Conservation (phyloP, 1,140 invertebrate species). For the Lepidurus apus region DNA sequence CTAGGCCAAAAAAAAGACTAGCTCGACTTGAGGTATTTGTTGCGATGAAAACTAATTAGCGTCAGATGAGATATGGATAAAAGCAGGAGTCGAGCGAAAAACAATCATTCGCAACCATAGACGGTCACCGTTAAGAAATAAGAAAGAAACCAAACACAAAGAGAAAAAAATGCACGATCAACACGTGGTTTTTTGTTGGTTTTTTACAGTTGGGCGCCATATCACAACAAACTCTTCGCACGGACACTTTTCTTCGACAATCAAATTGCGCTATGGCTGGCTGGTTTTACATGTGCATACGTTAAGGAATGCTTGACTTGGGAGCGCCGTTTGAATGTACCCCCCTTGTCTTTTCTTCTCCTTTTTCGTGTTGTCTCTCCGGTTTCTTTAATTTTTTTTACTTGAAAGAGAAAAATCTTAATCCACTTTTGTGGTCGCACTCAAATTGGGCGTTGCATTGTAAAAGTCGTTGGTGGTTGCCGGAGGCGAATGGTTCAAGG, state of each 20-base stretch:
- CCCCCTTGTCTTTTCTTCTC: too few relatives aligned
- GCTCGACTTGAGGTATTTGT: conserved; percentile 8
- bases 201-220: not conserved
- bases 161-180: not conserved
- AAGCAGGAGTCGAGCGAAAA: not conserved
- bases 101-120: not conserved
- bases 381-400: too few relatives aligned
- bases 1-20: not conserved
- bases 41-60: conserved; percentile 7
- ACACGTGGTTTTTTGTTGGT: not conserved
- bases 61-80: not conserved
- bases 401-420: not conserved
- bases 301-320: conserved; percentile 8
- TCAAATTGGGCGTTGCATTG: conserved; percentile 16
- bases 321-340: not conserved
- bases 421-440: conserved; percentile 6
- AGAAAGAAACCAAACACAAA: not conserved
- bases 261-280: not conserved
- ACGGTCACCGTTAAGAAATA: not conserved
- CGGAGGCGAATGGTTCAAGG: conserved; percentile 13
- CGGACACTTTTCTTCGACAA: not conserved
- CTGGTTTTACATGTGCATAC: not conserved
- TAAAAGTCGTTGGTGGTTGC: conserved; percentile 14
- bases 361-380: too few relatives aligned
- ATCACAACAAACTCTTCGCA: conserved; percentile 13